Evolutionary conservation across 2,113 vertebrate species (phyloP).

Genomic region (Clarias macrocephalus): DNA sequence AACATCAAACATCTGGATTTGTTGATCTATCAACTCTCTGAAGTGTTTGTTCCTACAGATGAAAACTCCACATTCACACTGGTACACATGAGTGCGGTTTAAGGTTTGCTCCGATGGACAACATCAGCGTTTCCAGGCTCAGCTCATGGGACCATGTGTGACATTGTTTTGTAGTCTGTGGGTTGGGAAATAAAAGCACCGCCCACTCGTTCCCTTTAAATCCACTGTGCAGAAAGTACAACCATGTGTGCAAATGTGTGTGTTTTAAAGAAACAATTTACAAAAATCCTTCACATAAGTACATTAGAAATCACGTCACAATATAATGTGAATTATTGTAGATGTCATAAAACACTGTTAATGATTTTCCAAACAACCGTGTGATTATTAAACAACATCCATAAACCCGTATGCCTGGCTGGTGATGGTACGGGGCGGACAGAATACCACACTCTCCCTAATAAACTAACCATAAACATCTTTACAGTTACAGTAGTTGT

Average conservation of each 20-base stretch:
- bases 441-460: too few species aligned
- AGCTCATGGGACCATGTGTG: neutral
- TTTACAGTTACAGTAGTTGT: too few species aligned
- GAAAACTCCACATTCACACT: neutral
- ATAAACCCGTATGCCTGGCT: neutral
- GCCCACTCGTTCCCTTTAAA: neutral
- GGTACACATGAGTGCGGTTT: neutral
- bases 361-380: neutral
- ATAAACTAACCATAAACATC: too few species aligned
- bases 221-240: neutral
- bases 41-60: neutral
- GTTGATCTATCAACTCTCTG: neutral
- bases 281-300: neutral
- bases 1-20: conserved; percentile 15
- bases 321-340: neutral
- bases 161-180: neutral
- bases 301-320: neutral
- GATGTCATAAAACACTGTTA: neutral
- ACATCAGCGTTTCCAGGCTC: neutral
- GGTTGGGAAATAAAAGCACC: neutral
- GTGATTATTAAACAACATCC: neutral
- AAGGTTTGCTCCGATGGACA: neutral
- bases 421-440: neutral
- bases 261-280: neutral
- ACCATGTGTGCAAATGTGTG: neutral